A percentile compares a stretch with the other conserved stretches of the same genome.
Evolutionary conservation across 2,888 invertebrate genomes (phyloP).

Genomic region (Formica aserva): DNA sequence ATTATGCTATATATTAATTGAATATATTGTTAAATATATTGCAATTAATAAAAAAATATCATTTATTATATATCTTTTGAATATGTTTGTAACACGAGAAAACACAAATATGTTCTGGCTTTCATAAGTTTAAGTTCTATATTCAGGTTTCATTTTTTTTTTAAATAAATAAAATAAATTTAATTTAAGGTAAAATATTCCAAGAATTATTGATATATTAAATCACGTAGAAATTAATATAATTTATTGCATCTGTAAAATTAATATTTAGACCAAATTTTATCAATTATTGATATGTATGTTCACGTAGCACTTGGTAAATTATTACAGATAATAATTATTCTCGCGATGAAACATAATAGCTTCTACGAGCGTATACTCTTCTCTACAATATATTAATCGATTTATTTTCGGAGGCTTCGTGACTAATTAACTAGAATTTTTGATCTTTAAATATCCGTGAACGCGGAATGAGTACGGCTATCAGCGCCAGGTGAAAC

Average conservation of each 20-base stretch:
- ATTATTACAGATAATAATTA: background rate
- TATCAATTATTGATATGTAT: background rate
- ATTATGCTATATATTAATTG: background rate
- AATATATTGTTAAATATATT: background rate
- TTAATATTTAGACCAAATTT: background rate
- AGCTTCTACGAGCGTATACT: background rate
- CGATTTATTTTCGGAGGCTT: background rate
- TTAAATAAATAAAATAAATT: background rate
- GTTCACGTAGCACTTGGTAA: no score
- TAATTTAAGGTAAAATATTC: background rate
- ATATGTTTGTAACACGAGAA: background rate
- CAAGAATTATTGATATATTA: background rate
- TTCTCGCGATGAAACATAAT: background rate
- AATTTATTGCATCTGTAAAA: background rate
- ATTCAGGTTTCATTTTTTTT: background rate
- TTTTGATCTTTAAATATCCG: slow-evolving; percentile 17
- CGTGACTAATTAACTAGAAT: slow-evolving; percentile 20
- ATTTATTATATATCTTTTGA: background rate
- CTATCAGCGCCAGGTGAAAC: slow-evolving; percentile 62
- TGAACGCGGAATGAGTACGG: slow-evolving; percentile 59
- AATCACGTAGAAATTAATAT: background rate
- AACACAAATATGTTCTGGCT: background rate
- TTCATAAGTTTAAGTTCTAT: background rate
- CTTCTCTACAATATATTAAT: background rate
- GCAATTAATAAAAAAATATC: background rate